Base-by-base conservation (phyloP, 2,888 invertebrate genomes). In the Cenopis cana region DNA sequence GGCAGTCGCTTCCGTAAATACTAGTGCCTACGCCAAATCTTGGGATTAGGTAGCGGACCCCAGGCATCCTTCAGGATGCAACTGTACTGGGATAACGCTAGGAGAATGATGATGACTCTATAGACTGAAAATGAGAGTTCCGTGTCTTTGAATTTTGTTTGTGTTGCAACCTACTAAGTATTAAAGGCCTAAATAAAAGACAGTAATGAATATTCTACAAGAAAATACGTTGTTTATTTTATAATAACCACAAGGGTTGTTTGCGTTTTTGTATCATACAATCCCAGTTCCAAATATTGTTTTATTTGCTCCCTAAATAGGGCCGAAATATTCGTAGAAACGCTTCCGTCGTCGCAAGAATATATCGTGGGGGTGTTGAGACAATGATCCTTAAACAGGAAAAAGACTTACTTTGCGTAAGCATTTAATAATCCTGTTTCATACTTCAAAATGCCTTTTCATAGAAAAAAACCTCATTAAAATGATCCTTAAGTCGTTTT, bases 281-380 rank as follows among this genome's bases (percentile, higher is more conserved):
- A 17, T n/a, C 12, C 17, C 33, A 18, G 59, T n/a, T n/a, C n/a
- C n/a, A n/a, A n/a, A n/a, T 38, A 41, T 57, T 38, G 38, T 24
- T 49, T n/a, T 61, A 12, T 61, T 61, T 61, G 17, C 6, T 33
- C 33, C 17, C 12, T 29, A 17, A 49, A 46, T 29, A 29, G 29
- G 29, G 49, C 8, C 38, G 17, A n/a, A n/a, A 46, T 49, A 49
- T 61, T 12, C 61, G 29, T 29, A 29, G 17, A 17, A 61, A 61
- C 29, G 29, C 33, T 62, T 61, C 33, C 17, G 24, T 20, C 29
- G 14, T 14, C 18, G 18, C 18, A 52, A 52, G 52, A 20, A 52
- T 50, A 62, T 18, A n/a, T 29, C 61, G 52, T 36, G n/a, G n/a
- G 17, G 62, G 36, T 52, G 62, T 52, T 33, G 62, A 36, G 50